Evolutionary conservation across 2,888 invertebrate genomes (phyloP).

Genomic region (Colostygia pectinataria): DNA sequence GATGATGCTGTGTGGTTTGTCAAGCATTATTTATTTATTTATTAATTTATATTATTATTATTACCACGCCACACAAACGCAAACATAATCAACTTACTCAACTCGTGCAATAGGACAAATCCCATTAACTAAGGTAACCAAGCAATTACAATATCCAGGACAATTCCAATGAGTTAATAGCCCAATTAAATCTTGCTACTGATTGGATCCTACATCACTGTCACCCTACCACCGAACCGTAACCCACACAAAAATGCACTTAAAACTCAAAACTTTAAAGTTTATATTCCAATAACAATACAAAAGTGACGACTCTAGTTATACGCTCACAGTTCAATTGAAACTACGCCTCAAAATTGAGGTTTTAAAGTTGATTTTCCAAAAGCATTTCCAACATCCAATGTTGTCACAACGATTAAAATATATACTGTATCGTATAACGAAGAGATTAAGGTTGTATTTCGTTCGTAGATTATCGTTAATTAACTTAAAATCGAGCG

Average conservation of each 20-base stretch:
- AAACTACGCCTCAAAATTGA: neutral
- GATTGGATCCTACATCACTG: conserved; percentile 54
- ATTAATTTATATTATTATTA: too few relatives aligned
- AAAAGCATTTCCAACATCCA: neutral
- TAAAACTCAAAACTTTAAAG: neutral
- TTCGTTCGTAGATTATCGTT: neutral
- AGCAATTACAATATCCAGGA: conserved; percentile 47
- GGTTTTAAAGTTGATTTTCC: neutral
- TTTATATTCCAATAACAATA: neutral
- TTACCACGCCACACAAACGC: neutral
- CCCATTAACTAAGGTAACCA: conserved; percentile 40
- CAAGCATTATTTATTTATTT: too few relatives aligned
- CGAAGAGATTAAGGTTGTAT: neutral
- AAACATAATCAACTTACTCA: conserved; percentile 13
- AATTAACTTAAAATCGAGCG: conserved; percentile 17
- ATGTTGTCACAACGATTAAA: neutral
- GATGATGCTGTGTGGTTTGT: too few relatives aligned
- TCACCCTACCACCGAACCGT: conserved; percentile 36
- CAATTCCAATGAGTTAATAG: conserved; percentile 52
- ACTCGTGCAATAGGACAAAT: conserved; percentile 31
- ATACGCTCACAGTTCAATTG: neutral
- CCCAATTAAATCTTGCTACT: conserved; percentile 46
- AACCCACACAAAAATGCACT: conserved; percentile 8
- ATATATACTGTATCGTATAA: conserved; percentile 5
- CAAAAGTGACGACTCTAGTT: neutral